Evolutionary conservation across 2,113 vertebrate species (phyloP).

Genomic region (Seriola quinqueradiata): DNA sequence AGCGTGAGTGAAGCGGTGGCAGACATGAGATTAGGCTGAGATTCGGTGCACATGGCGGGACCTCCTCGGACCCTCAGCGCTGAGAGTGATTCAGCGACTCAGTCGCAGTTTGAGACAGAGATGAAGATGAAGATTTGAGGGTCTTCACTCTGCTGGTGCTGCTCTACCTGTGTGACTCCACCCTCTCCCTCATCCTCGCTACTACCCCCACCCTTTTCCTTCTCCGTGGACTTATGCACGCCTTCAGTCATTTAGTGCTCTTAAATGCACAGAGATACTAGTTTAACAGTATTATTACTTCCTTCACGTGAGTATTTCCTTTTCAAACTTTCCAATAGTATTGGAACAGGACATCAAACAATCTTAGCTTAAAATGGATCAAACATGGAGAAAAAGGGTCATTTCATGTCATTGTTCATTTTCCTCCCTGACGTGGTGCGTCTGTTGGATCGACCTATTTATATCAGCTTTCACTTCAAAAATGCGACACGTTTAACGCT

Average conservation of each 20-base stretch:
- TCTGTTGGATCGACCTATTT: not conserved
- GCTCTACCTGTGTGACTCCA: constrained; percentile 9
- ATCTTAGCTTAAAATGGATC: not conserved
- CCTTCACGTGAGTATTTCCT: not conserved
- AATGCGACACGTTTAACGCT: too few species aligned
- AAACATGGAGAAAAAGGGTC: too few species aligned
- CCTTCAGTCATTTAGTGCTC: not conserved
- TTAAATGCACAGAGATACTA: not conserved
- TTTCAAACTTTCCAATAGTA: not conserved
- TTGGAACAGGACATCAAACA: not conserved
- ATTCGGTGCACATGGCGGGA: constrained; percentile 39
- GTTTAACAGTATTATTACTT: not conserved
- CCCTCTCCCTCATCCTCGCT: not conserved
- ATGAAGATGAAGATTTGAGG: constrained; percentile 33
- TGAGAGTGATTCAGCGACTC: constrained; percentile 21
- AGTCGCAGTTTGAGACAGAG: constrained; percentile 14
- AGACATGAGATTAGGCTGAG: constrained; percentile 38
- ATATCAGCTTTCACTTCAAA: not conserved
- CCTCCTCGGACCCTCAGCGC: constrained; percentile 2
- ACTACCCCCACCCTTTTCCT: not conserved
- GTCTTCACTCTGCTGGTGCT: constrained; percentile 26
- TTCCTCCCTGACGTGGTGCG: too few species aligned
- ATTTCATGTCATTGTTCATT: too few species aligned
- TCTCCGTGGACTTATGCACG: not conserved
- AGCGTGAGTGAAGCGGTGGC: constrained; percentile 17